Percentiles rank a stretch among this genome's conserved stretches.
Evolutionary conservation across 2,888 invertebrate species (phyloP).

Genomic region (Bembecia ichneumoniformis): DNA sequence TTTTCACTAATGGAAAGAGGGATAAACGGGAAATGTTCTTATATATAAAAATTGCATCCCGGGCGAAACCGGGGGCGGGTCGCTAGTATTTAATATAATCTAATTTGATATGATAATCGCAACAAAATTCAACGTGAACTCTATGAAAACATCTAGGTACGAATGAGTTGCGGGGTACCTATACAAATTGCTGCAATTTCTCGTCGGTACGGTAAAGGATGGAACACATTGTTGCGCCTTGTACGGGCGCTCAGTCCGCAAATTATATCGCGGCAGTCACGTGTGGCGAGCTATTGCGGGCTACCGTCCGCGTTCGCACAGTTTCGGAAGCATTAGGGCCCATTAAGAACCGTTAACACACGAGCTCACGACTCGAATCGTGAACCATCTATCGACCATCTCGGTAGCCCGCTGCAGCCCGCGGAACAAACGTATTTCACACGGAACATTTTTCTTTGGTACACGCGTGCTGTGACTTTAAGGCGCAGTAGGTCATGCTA

Average conservation of each 20-base stretch:
- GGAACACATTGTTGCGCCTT: constrained; percentile 44
- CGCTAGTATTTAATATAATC: no score
- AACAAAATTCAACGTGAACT: background rate
- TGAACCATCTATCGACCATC: constrained; percentile 66
- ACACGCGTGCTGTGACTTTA: constrained; percentile 14
- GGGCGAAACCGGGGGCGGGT: no score
- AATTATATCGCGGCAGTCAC: constrained; percentile 38
- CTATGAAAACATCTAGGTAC: constrained; percentile 6
- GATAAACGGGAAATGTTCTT: no score
- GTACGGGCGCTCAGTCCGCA: constrained; percentile 48
- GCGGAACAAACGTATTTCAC: constrained; percentile 47
- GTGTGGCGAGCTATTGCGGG: constrained; percentile 50
- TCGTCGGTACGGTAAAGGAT: constrained; percentile 41
- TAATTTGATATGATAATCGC: background rate
- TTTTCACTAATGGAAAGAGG: no score
- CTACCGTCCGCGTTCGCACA: constrained; percentile 71
- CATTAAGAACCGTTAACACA: constrained; percentile 72
- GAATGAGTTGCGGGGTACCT: constrained; percentile 14
- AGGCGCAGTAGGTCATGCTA: background rate
- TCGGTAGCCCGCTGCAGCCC: constrained; percentile 52
- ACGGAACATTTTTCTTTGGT: constrained; percentile 41
- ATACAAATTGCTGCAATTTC: constrained; percentile 46
- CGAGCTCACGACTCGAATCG: constrained; percentile 57
- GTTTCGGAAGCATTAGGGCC: constrained; percentile 72
- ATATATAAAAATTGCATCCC: no score